Base-by-base conservation (phyloP, 2,113 vertebrate species). In the Campylomormyrus tamandua region DNA sequence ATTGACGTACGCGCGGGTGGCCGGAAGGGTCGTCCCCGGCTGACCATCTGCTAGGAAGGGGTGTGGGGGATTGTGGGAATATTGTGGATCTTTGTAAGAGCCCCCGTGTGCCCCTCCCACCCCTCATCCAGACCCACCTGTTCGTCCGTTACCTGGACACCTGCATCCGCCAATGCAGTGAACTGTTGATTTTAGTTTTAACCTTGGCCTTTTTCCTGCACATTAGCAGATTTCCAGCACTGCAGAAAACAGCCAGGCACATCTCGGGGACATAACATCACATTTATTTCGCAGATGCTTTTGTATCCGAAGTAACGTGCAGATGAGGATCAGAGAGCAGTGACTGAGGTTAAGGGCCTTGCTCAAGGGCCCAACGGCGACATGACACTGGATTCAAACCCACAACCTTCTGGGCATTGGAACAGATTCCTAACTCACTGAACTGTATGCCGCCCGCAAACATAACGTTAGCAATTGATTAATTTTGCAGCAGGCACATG, bases 1-100 rank as follows among this genome's bases (percentile, higher is more conserved):
- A 91, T 94, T 96, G 93, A 92, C 93, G 93, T 93, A 88, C 80
- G 53, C 84, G 45, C n/a, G 13, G 56, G 42, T 66, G 87, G 53
- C 31, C 7, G 3, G 19, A 39, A 31, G 58, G 9, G 58, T 42
- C 10, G n/a, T 70, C 27, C 62, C 27, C n/a, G 0, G 62, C 10
- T 31, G 21, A 7, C 17, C 45, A 86, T 45, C 45, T 86, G 21
- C 83, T 46, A 85, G 83, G 83, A 46, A n/a, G n/a, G 24, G 48
- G 11, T n/a, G 45, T 49, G 83, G n/a, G 7, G 83, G 83, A 50
- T 50, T 86, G 48, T 49, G 45, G 48, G 45, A 27, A 86, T 70
- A 27, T 50, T 86, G 11, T 31, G 11, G 83, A 31, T 5, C 48
- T n/a, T 85, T 15, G 45, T 48, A 19, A 83, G 39, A 42, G 35